A percentile compares a stretch with the other conserved stretches of the same genome.
Conservation (phyloP, 2,888 invertebrate species). For the Panopea generosa region DNA sequence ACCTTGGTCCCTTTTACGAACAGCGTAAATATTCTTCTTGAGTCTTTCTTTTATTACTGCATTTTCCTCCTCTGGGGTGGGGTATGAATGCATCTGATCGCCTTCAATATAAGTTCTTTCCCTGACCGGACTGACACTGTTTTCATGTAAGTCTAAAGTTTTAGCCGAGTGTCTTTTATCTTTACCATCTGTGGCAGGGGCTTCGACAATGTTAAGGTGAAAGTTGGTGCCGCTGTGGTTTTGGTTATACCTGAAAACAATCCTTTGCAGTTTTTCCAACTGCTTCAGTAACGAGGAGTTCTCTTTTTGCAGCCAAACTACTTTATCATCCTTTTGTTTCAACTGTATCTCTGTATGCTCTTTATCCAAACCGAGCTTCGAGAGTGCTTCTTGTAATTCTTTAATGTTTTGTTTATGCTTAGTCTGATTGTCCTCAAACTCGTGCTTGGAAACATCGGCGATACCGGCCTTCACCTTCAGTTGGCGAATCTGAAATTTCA, state of each 20-base stretch:
- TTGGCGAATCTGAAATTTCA: constrained; percentile 66
- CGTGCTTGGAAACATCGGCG: constrained; percentile 41
- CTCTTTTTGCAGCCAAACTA: constrained; percentile 68
- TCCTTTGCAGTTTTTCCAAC: constrained; percentile 67
- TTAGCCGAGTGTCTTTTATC: not conserved
- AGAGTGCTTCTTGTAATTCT: constrained; percentile 61
- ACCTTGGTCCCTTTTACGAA: constrained; percentile 57
- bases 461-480: constrained; percentile 62
- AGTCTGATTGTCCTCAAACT: constrained; percentile 44
- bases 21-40: constrained; percentile 64
- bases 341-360: constrained; percentile 54
- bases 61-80: constrained; percentile 65
- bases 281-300: constrained; percentile 65
- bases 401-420: constrained; percentile 56
- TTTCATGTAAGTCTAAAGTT: constrained; percentile 20
- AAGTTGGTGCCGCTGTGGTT: constrained; percentile 70
- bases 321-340: constrained; percentile 60
- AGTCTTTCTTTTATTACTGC: constrained; percentile 69
- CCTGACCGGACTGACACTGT: constrained; percentile 18
- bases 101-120: constrained; percentile 75
- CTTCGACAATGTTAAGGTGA: constrained; percentile 70
- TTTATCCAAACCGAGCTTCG: constrained; percentile 61
- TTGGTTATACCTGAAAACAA: constrained; percentile 73
- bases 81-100: constrained; percentile 68
- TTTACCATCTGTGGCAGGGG: constrained; percentile 28